Conservation (phyloP, 2,797 vertebrate genomes). For the Trematomus bernacchii region DNA sequence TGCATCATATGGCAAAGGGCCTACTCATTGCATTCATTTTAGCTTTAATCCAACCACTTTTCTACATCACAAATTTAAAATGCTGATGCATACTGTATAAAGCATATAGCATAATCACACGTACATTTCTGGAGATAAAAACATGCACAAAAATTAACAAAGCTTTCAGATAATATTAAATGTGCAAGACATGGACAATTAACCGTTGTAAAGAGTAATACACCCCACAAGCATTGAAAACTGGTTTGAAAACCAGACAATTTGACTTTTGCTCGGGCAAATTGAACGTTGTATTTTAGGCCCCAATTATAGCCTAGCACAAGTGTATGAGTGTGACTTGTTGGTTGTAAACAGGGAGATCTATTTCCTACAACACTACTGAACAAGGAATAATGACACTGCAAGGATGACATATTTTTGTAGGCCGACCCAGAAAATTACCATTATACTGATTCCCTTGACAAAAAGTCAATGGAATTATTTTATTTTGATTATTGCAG, state of each 20-base stretch:
- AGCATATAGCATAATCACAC: neutral
- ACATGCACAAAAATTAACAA: neutral
- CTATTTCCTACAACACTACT: neutral
- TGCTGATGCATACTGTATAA: neutral
- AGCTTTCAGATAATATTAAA: neutral
- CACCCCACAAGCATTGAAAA: neutral
- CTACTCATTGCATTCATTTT: neutral
- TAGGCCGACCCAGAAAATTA: too few relatives aligned
- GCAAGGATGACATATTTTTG: neutral
- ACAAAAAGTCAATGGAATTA: too few relatives aligned
- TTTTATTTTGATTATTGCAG: too few relatives aligned
- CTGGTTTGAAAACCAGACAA: neutral
- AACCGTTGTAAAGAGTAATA: neutral
- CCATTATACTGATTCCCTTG: too few relatives aligned
- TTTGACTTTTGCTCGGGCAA: neutral
- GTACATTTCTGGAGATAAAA: neutral
- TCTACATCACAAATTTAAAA: neutral
- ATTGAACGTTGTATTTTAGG: neutral
- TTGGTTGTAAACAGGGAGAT: conserved; percentile 9
- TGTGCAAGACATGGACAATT: neutral
- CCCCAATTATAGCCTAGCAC: neutral
- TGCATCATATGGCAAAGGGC: neutral
- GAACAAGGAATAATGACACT: neutral
- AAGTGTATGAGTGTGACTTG: neutral
- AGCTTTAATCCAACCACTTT: neutral